Percentiles rank a stretch among this genome's conserved stretches.
These are phyloP conservation scores for Mystacornis crossleyi DNA, from an alignment of 2,113 vertebrate genomes.

Conservation along the genomic window DNA sequence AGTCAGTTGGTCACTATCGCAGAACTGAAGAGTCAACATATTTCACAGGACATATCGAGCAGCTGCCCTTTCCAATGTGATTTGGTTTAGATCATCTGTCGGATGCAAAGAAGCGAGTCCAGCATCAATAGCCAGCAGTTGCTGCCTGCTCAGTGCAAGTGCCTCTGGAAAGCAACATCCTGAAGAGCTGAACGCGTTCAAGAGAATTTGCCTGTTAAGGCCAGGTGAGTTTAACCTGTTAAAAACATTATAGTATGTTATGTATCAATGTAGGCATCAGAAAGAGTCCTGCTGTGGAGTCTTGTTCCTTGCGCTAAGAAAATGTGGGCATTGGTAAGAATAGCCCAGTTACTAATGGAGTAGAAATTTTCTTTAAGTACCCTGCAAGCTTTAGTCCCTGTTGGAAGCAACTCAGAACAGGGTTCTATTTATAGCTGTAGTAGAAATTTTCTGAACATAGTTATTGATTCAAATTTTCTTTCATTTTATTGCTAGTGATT, in stretches of 20 bases:
- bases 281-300: not conserved
- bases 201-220: not conserved
- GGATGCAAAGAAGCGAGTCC: not conserved
- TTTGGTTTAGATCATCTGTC: not conserved
- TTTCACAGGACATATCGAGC: not conserved
- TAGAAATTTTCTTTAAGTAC: not conserved
- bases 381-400: not conserved
- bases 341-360: not conserved
- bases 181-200: not conserved
- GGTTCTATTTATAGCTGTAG: not conserved
- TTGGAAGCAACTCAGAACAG: not conserved
- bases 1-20: not conserved
- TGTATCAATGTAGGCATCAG: not conserved
- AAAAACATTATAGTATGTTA: not conserved
- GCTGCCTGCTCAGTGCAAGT: not conserved
- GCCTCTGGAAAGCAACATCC: not conserved
- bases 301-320: not conserved
- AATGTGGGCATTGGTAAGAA: not conserved
- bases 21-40: not conserved
- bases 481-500: not conserved
- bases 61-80: not conserved
- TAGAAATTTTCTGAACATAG: not conserved
- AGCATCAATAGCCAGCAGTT: fast-evolving
- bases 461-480: not conserved
- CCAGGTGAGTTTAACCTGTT: not conserved